These are phyloP conservation scores for Gryllus bimaculatus DNA, from an alignment of 1,140 invertebrate species.

Conservation along the genomic window DNA sequence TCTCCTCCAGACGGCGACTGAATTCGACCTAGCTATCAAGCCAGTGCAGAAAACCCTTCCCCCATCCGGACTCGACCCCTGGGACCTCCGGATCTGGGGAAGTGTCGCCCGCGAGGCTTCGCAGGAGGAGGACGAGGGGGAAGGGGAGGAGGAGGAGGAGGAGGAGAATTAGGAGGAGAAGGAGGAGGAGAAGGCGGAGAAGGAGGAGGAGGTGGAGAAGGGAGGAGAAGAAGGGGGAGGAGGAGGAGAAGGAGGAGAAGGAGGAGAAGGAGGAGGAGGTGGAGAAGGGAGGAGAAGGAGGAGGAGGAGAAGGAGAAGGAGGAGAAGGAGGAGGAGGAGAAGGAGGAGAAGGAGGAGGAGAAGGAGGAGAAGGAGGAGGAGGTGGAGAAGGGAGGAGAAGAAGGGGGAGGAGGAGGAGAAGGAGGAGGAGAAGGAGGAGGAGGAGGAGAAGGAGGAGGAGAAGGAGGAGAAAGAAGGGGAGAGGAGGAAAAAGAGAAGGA, in stretches of 20 bases:
- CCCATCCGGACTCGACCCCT: too few relatives aligned
- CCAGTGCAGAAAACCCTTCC: too few relatives aligned
- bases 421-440: slow-evolving; percentile 5
- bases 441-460: neutral
- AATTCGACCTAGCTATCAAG: too few relatives aligned
- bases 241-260: neutral
- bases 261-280: neutral
- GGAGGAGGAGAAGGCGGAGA: too few relatives aligned
- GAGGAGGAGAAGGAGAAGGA: neutral
- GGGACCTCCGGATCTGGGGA: too few relatives aligned
- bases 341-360: neutral
- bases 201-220: too few relatives aligned
- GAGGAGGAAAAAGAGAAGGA: slow-evolving; percentile 6
- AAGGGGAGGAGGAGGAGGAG: too few relatives aligned
- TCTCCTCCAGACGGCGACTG: too few relatives aligned
- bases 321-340: neutral
- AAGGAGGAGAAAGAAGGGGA: slow-evolving; percentile 1
- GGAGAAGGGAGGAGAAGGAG: neutral
- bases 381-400: slow-evolving; percentile 3
- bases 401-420: slow-evolving; percentile 7
- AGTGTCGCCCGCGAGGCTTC: too few relatives aligned
- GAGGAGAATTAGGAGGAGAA: too few relatives aligned
- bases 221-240: neutral
- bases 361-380: slow-evolving; percentile 16
- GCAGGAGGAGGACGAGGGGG: too few relatives aligned